These are phyloP conservation scores for Leucoma salicis DNA, from an alignment of 2,888 invertebrate genomes.

Conservation along the genomic window DNA sequence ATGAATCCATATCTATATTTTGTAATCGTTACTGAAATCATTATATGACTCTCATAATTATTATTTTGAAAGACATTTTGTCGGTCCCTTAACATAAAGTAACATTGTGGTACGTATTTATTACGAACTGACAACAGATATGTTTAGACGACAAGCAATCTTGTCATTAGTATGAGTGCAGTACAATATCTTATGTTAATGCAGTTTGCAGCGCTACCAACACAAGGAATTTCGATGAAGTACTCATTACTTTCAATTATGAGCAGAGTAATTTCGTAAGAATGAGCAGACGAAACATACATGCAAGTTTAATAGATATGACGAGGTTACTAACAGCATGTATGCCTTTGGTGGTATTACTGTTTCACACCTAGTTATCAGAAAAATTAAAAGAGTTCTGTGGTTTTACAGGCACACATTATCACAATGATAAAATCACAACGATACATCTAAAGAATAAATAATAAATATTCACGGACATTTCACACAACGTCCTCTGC, in stretches of 20 bases:
- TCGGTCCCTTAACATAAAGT: background rate
- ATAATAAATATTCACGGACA: no score
- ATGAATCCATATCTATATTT: no score
- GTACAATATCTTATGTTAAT: conserved; percentile 8
- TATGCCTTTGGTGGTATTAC: no score
- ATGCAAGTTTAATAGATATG: background rate
- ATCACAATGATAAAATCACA: no score
- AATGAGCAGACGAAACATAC: background rate
- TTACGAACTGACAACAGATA: background rate
- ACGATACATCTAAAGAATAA: no score
- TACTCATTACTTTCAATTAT: conserved; percentile 8
- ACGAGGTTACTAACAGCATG: no score
- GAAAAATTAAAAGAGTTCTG: no score
- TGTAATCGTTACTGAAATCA: no score
- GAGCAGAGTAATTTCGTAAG: conserved; percentile 3
- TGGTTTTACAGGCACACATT: no score
- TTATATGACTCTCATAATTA: background rate
- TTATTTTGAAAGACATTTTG: background rate
- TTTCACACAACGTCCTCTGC: no score
- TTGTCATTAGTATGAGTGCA: conserved; percentile 4
- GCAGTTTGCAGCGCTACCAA: conserved; percentile 4
- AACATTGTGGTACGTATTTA: background rate
- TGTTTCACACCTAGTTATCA: no score
- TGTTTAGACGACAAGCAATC: conserved; percentile 3
- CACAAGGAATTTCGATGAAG: conserved; percentile 7